These are phyloP conservation scores for Platyura marginata DNA, from an alignment of 1,140 invertebrate genomes.

Conservation along the genomic window DNA sequence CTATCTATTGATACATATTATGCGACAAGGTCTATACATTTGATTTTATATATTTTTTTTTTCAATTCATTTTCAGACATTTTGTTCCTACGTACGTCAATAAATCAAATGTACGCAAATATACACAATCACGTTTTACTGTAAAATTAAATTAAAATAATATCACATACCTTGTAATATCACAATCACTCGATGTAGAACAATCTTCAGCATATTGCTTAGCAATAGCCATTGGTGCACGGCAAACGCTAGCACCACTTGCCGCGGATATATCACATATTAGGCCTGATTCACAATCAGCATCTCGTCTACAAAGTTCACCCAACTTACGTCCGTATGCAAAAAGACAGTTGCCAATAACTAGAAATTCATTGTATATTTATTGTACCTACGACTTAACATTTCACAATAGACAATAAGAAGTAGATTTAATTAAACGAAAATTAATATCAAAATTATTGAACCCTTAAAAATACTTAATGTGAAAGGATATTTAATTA, in stretches of 20 bases:
- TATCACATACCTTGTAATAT: constrained; percentile 40
- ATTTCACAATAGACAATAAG: background rate
- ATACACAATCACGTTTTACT: no score
- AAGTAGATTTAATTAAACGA: background rate
- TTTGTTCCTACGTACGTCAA: no score
- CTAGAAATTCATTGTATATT: no score
- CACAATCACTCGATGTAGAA: constrained; percentile 64
- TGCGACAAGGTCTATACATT: no score
- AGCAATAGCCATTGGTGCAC: constrained; percentile 48
- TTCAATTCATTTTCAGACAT: no score
- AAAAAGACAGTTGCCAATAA: constrained; percentile 49
- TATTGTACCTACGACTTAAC: background rate
- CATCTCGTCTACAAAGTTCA: constrained; percentile 49
- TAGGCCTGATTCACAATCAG: constrained; percentile 55
- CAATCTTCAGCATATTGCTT: constrained; percentile 78
- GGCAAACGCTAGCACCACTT: constrained; percentile 53
- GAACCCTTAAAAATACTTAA: no score
- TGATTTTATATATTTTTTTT: no score
- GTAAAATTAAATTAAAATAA: no score
- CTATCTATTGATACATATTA: no score
- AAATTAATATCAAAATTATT: background rate
- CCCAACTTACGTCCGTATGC: constrained; percentile 52
- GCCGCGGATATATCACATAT: constrained; percentile 38
- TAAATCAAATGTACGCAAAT: no score
- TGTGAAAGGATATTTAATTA: no score